A percentile compares a stretch with the other conserved stretches of the same genome.
These are phyloP conservation scores for Amphimedon queenslandica DNA, from an alignment of 37 sponge, comb jelly and placozoan genomes.

Conservation along the genomic window DNA sequence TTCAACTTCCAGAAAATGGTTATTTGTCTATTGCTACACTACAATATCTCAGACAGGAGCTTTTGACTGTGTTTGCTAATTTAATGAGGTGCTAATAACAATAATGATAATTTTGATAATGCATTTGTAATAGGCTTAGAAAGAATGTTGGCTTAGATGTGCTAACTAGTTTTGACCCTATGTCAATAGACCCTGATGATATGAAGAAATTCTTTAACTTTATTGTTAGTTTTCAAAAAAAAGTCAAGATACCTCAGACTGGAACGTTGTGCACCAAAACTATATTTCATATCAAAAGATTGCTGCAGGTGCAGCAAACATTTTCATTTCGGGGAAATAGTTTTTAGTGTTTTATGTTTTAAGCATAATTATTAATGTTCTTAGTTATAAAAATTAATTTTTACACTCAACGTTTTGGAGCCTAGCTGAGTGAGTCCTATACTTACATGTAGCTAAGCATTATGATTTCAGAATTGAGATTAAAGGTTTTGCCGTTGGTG, in stretches of 20 bases:
- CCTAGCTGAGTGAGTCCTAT: too few relatives aligned
- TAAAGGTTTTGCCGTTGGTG: too few relatives aligned
- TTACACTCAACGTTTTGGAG: too few relatives aligned
- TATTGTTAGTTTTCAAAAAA: slow-evolving; percentile 26
- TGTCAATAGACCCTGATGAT: slow-evolving; percentile 14
- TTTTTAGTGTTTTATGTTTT: too few relatives aligned
- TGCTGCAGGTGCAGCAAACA: too few relatives aligned
- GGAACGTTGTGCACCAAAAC: slow-evolving; percentile 9
- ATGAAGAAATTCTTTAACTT: slow-evolving; percentile 16
- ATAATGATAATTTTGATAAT: background rate
- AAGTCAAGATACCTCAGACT: background rate
- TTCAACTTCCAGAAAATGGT: slow-evolving; percentile 29
- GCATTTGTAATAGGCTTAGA: background rate
- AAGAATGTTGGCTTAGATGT: slow-evolving; percentile 5
- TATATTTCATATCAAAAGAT: background rate
- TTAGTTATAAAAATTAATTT: too few relatives aligned
- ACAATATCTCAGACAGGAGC: slow-evolving; percentile 38
- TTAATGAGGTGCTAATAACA: slow-evolving; percentile 21
- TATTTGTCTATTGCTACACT: slow-evolving; percentile 23
- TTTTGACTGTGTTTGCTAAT: slow-evolving; percentile 35
- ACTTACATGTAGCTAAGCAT: too few relatives aligned
- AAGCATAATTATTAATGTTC: too few relatives aligned
- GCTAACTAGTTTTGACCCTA: slow-evolving; percentile 32
- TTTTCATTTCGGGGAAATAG: too few relatives aligned
- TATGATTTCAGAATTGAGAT: too few relatives aligned